Base-by-base conservation (phyloP, 2,797 vertebrate species). In the Phataginus tricuspis region DNA sequence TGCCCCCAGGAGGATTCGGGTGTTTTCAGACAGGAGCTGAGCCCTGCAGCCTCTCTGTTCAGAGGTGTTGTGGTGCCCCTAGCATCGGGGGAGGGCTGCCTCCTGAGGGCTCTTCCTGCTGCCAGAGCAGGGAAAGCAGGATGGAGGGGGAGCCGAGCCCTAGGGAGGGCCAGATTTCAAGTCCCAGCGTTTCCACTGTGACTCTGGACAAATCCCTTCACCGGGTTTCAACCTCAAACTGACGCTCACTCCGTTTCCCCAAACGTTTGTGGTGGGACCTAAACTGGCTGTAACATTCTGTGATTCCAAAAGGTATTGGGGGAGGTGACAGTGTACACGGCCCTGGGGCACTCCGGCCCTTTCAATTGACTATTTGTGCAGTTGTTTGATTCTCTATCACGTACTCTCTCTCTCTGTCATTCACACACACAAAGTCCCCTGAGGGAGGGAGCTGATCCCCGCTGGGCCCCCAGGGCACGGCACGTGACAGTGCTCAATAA, bases 1-100 rank as follows among this genome's bases (percentile, higher is more conserved):
- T 0, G 0, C 51, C 18, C 2, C n/a, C 14, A 9, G 5, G 34
- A 88, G 34, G n/a, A 61, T 37, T 37, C 0, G 0, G 39, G 25
- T 69, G 42, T 64, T 85, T 80, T 49, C 75, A 83, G 29, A 23
- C 25, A 18, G 29, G 45, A 61, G 34, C 55, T 0, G 15, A 64
- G 34, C 57, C 2, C 1, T 0, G 0, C 14, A 86, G 15, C 13
- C 57, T 78, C 55, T 72, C 18, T 59, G n/a, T 92, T 82, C 49
- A 27, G 80, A 96, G 71, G 90, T 2, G 18, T 68, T 85, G 66
- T 97, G 42, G 87, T 80, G 92, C 96, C 97, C 88, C 95, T 92
- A 97, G 95, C 80, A 59, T n/a, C 19, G 0, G 12, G 0, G 4
- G 31, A 72, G 45, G 59, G 74, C 34, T 18, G 27, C 63, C 72